Conservation (phyloP, 2,113 vertebrate species). For the Macrotus californicus region DNA sequence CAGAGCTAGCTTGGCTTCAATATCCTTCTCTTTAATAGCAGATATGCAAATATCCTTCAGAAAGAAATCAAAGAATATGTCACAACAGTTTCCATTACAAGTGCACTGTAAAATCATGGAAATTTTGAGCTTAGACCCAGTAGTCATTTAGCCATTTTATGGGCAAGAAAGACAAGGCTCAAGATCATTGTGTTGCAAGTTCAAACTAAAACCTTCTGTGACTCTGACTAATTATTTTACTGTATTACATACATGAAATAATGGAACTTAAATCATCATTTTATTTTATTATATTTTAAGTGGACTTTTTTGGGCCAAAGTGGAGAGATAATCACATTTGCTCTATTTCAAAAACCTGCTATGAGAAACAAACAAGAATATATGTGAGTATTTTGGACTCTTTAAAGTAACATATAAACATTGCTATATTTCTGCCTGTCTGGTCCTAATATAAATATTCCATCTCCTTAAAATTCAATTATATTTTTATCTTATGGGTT, state of each 20-base stretch:
- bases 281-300: slow-evolving; percentile 9
- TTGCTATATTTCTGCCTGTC: not conserved
- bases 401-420: slow-evolving; percentile 5
- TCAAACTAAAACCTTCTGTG: not conserved
- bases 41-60: slow-evolving; percentile 85
- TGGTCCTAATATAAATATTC: not conserved
- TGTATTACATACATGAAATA: not conserved
- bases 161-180: not conserved
- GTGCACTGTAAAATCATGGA: not conserved
- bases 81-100: not conserved
- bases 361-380: not conserved
- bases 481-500: not conserved
- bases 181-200: not conserved
- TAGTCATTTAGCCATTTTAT: not conserved
- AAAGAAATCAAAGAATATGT: slow-evolving; percentile 11
- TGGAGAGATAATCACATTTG: not conserved
- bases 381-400: not conserved
- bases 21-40: slow-evolving; percentile 85
- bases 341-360: not conserved
- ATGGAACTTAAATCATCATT: not conserved
- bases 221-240: not conserved
- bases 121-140: not conserved
- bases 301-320: not conserved
- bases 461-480: not conserved
- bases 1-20: slow-evolving; percentile 81